Percentiles rank a stretch among this genome's conserved stretches.
Conservation (phyloP, 53 echinoderm and acorn worm genomes). For the Temnopleurus reevesii region DNA sequence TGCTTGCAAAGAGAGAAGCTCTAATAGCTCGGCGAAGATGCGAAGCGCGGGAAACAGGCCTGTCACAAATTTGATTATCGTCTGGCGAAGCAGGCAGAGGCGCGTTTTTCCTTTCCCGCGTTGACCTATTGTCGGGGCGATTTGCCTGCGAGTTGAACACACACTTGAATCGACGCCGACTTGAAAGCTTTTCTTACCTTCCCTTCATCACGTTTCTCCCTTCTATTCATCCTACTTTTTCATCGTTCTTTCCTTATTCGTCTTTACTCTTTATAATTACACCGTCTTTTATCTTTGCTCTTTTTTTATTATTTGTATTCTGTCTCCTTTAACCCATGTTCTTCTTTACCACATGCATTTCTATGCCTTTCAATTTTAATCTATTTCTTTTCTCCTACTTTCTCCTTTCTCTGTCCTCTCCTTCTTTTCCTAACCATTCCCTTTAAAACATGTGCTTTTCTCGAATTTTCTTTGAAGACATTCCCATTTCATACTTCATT, state of each 20-base stretch:
- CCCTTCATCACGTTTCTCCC: background rate
- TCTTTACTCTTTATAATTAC: background rate
- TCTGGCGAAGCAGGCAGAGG: constrained; percentile 53
- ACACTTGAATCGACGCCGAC: constrained; percentile 51
- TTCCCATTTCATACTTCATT: background rate
- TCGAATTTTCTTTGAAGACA: too few relatives aligned
- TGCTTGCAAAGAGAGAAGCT: constrained; percentile 50
- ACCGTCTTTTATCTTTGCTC: background rate
- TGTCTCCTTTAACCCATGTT: background rate
- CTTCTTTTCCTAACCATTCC: background rate
- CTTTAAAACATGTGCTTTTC: too few relatives aligned
- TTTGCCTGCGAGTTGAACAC: constrained; percentile 54
- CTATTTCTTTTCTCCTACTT: background rate
- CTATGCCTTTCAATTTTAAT: background rate
- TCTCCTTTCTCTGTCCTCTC: background rate
- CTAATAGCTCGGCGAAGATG: constrained; percentile 58
- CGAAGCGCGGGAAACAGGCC: constrained; percentile 58
- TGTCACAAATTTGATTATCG: constrained; percentile 62
- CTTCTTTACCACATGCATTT: background rate
- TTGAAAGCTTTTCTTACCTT: constrained; percentile 21
- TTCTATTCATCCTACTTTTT: background rate
- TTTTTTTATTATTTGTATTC: background rate
- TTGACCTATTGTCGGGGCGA: constrained; percentile 51
- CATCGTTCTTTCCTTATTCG: background rate
- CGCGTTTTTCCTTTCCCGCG: constrained; percentile 51